These are phyloP conservation scores for Lacanobia wlatinum DNA, from an alignment of 2,888 invertebrate species.

Conservation along the genomic window DNA sequence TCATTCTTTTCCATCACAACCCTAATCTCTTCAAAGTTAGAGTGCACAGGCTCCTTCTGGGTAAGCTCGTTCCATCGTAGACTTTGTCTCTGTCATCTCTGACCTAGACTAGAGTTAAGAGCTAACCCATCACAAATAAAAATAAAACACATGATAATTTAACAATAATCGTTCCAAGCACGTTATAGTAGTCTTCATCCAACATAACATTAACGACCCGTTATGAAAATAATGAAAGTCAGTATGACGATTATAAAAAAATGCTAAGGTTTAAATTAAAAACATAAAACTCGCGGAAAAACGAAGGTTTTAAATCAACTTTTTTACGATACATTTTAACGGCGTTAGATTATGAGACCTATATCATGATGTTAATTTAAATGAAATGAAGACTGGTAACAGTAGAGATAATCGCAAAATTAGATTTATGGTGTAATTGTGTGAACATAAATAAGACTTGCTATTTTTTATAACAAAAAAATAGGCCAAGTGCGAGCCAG, in stretches of 20 bases:
- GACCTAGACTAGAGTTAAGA: too few relatives aligned
- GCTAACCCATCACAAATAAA: too few relatives aligned
- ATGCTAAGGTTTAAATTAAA: conserved; percentile 50
- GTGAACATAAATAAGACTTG: not conserved
- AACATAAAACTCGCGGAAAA: conserved; percentile 37
- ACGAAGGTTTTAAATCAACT: conserved; percentile 28
- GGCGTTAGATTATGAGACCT: conserved; percentile 22
- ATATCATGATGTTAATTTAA: conserved; percentile 4
- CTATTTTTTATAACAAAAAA: not conserved
- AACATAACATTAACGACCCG: conserved; percentile 20
- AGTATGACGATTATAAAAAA: conserved; percentile 45
- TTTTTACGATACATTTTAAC: conserved; percentile 43
- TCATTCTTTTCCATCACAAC: not conserved
- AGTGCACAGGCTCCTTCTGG: too few relatives aligned
- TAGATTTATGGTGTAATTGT: not conserved
- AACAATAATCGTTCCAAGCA: not conserved
- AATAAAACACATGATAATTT: too few relatives aligned
- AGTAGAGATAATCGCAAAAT: not conserved
- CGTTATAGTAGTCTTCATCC: not conserved
- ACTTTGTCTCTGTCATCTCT: too few relatives aligned
- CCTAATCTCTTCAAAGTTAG: too few relatives aligned
- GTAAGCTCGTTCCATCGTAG: too few relatives aligned
- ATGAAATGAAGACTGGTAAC: conserved; percentile 13
- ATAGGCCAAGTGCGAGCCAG: not conserved
- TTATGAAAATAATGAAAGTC: conserved; percentile 35